Base-by-base conservation (phyloP, 2,113 vertebrate genomes). In the Corythornis vintsioides region DNA sequence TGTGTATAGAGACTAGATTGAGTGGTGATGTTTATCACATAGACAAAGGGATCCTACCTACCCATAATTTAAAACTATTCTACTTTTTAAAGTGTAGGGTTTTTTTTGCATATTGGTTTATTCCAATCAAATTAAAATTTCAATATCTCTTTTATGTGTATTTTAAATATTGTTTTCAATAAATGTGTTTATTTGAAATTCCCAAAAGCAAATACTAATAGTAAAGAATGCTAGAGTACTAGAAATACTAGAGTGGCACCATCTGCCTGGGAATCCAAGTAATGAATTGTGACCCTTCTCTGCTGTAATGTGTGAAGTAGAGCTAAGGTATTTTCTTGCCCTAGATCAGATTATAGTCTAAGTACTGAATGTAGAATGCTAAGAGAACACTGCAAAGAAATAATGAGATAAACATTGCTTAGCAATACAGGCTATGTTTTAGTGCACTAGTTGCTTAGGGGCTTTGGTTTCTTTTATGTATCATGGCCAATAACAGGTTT, bases 401-500 rank as follows among this genome's bases (percentile, higher is more conserved):
- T 35, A 29, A 10, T 8, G 77, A 78, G 73, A 35, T 56, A 92
- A 78, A 75, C 12, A 65, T 7, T 82, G 24, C 35, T 86, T 81
- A 81, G 66, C 33, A 42, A 63, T 85, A 65, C 20, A 79, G 50
- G 10, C 40, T 75, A 5, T 57, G 55, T 81, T 94, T 94, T 92
- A 90, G 50, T 50, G 47, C 45, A 33, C 29, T 67, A 47, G 0
- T 86, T 79, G 48, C 86, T 81, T 66, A 29, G 55, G 42, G 80
- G 22, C 13, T 93, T 81, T 65, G 18, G n/a, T 86, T 94, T 93
- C 81, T 86, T 93, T 96, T 93, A 93, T 77, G 76, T 69, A 74
- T 94, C 79, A 77, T 38, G 47, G 69, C 83, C 70, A 94, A 65
- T 86, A 95, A 90, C 73, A 72, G 70, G 73, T 96, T 92, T 86